A percentile compares a stretch with the other conserved stretches of the same genome.
These are phyloP conservation scores for Darwinula stevensoni DNA, from an alignment of 2,888 invertebrate species.

Conservation along the genomic window DNA sequence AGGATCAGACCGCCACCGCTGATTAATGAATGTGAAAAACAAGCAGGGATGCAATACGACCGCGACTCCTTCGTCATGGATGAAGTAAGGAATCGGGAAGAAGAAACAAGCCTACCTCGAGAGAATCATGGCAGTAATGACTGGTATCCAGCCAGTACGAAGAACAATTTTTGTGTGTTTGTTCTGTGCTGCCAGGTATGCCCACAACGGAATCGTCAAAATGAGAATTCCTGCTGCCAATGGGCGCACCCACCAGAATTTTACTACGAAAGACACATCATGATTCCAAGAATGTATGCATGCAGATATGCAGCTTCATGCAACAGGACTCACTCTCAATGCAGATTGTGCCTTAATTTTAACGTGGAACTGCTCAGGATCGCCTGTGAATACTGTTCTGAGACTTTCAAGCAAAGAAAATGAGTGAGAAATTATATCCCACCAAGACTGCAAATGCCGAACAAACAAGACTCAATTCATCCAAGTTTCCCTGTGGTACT, in stretches of 20 bases:
- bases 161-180: constrained; percentile 19
- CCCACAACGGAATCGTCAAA: constrained; percentile 19
- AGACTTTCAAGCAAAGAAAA: too few relatives aligned
- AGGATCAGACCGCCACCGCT: constrained; percentile 68
- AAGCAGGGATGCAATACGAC: constrained; percentile 4
- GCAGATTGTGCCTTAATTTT: too few relatives aligned
- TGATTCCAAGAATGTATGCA: too few relatives aligned
- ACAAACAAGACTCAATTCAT: too few relatives aligned
- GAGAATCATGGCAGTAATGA: constrained; percentile 23
- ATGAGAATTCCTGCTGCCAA: constrained; percentile 14
- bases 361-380: too few relatives aligned
- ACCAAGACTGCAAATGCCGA: too few relatives aligned
- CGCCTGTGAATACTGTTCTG: too few relatives aligned
- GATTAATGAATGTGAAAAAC: constrained; percentile 12
- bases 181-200: constrained; percentile 18
- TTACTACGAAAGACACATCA: too few relatives aligned
- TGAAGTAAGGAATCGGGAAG: not conserved
- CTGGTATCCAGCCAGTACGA: constrained; percentile 22
- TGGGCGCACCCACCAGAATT: constrained; percentile 15
- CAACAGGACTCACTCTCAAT: too few relatives aligned
- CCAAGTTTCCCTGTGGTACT: too few relatives aligned
- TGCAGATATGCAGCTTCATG: too few relatives aligned
- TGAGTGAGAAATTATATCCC: too few relatives aligned
- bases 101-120: constrained; percentile 15
- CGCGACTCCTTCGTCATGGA: not conserved